Evolutionary conservation across 2,888 invertebrate genomes (phyloP).

Genomic region (Clistopyga incitator): DNA sequence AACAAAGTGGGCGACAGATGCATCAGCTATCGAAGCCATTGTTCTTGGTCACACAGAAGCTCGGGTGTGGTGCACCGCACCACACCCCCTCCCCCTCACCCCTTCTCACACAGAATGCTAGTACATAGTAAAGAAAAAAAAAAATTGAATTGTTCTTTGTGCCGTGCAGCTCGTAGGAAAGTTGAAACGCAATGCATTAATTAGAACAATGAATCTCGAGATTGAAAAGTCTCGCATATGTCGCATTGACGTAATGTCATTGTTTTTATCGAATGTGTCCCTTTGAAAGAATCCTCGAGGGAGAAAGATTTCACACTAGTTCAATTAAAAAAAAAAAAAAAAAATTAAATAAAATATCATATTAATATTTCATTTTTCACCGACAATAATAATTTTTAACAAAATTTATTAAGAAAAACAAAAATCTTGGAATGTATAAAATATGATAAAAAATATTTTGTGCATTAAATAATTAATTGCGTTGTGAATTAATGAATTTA

Average conservation of each 20-base stretch:
- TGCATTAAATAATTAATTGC: too few relatives aligned
- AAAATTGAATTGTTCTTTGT: constrained; percentile 29
- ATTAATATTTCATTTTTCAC: too few relatives aligned
- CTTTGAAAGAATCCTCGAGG: not conserved
- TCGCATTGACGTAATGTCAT: constrained; percentile 24
- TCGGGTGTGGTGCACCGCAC: constrained; percentile 39
- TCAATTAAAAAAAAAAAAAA: too few relatives aligned
- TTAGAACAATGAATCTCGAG: constrained; percentile 43
- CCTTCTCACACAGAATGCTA: not conserved
- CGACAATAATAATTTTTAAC: too few relatives aligned
- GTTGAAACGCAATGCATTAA: constrained; percentile 39
- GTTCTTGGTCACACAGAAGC: constrained; percentile 68
- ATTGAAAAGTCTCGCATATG: constrained; percentile 50
- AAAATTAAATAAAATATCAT: too few relatives aligned
- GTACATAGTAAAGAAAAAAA: constrained; percentile 25
- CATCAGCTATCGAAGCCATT: constrained; percentile 73
- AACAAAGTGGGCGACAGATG: constrained; percentile 73
- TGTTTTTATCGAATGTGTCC: constrained; percentile 12
- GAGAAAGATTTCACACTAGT: not conserved
- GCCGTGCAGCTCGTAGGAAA: not conserved
- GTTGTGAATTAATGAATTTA: too few relatives aligned
- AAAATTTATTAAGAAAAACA: too few relatives aligned
- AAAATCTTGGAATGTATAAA: too few relatives aligned
- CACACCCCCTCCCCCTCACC: constrained; percentile 18
- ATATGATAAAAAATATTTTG: too few relatives aligned